Percentiles rank a stretch among this genome's conserved stretches.
Evolutionary conservation across 1,140 invertebrate genomes (phyloP).

Genomic region (Lepidurus packardi): DNA sequence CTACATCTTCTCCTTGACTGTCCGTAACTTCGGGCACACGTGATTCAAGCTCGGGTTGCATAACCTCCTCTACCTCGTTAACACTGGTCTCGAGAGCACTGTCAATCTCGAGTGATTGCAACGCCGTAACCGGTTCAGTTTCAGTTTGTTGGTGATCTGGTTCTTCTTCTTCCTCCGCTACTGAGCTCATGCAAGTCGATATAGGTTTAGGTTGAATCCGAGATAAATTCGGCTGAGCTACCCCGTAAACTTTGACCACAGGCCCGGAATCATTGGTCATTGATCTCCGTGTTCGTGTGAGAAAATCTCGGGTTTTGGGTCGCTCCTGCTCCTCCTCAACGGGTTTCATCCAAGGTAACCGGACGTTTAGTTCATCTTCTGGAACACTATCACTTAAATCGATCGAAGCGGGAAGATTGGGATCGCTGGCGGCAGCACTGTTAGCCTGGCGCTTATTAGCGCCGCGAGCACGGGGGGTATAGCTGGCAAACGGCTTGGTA

Average conservation of each 20-base stretch:
- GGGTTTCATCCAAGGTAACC: conserved; percentile 28
- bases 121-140: neutral
- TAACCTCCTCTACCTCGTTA: neutral
- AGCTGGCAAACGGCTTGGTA: conserved; percentile 21
- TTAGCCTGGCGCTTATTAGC: neutral
- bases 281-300: neutral
- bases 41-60: neutral
- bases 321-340: conserved; percentile 2
- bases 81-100: neutral
- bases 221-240: neutral
- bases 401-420: neutral
- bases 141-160: conserved; percentile 12
- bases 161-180: conserved; percentile 27
- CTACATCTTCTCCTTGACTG: neutral
- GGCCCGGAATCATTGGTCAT: neutral
- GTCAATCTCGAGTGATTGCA: neutral
- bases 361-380: conserved; percentile 21
- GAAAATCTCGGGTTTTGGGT: conserved; percentile 2
- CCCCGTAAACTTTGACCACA: neutral
- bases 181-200: neutral
- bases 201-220: conserved; percentile 23
- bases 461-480: conserved; percentile 24
- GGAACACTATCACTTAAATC: conserved; percentile 13
- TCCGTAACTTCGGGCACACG: conserved; percentile 4
- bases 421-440: neutral